Base-by-base conservation (phyloP, 2,113 vertebrate species). In the Malurus elegans region DNA sequence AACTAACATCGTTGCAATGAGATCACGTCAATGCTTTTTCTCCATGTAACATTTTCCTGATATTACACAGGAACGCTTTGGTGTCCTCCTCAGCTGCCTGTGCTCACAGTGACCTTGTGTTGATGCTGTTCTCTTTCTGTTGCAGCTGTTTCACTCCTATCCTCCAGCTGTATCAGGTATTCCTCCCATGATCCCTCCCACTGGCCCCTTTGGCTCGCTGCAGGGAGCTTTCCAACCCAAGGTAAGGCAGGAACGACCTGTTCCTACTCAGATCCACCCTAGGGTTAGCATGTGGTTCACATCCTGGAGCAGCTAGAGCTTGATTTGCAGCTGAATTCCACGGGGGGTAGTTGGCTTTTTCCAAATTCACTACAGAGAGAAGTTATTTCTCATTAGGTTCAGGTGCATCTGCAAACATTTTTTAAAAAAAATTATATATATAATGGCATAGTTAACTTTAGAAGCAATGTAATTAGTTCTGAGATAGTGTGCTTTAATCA, bases 201-300 rank as follows among this genome's bases (percentile, higher is more conserved):
- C 98, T 1, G 99, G 99, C 85, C 99, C 99, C 73, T 99, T 99
- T 57, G 98, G 99, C 93, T 99, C 99, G 1, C 98, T 99, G 42
- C 99, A 99, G 98, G 99, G 99, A 93, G 99, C 99, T n/a, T 99
- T 99, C 96, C 99, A 99, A 57, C 99, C 99, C 92, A 99, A 99
- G 99, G 99, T 99, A 97, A 98, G 96, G 50, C 32, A 48, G 40
- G 36, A 90, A 21, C 89, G 28, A 4, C 14, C 29, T n/a, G 3
- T n/a, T 14, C 2, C 21, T 42, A 14, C 47, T 79, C 28, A 19
- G 2, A 11, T 6, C 0, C 26, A 2, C 16, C 12, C 1, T 34
- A 36, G 56, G 45, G 8, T 64, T 53, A 36, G 44, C 54, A 7
- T 1, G 6, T 26, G 14, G 1, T 48, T 79, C 50, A 25, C 29